phyloP scores from a whole-genome alignment of 2,888 invertebrate species.

The Abrostola tripartita region DNA sequence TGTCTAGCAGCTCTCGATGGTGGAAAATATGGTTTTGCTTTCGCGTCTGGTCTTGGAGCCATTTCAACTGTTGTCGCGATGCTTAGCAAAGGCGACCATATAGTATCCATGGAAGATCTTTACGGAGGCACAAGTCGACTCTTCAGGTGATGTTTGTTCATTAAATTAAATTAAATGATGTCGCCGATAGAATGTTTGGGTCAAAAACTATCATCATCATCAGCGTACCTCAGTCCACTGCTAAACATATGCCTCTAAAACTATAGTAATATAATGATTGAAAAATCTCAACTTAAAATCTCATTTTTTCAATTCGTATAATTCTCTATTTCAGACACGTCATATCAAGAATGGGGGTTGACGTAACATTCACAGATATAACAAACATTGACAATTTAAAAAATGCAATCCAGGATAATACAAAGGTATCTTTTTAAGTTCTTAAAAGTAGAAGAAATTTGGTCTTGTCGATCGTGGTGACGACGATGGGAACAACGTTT shows the following conservation, averaged over 20 bases:
- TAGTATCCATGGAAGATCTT: slow-evolving; percentile 96
- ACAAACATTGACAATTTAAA: slow-evolving; percentile 90
- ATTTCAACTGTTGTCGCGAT: slow-evolving; percentile 92
- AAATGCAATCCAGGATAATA: slow-evolving; percentile 92
- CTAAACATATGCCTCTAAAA: too few species aligned
- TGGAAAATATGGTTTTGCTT: slow-evolving; percentile 94
- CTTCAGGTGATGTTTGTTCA: slow-evolving; percentile 76
- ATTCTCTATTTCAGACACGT: slow-evolving; percentile 87
- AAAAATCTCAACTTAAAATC: background rate
- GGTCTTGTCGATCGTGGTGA: too few species aligned
- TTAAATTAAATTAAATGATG: background rate
- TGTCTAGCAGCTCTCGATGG: slow-evolving; percentile 96
- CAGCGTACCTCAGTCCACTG: too few species aligned
- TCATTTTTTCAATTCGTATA: slow-evolving; percentile 33
- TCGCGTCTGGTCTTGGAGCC: slow-evolving; percentile 97
- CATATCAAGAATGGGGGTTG: slow-evolving; percentile 90
- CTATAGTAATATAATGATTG: background rate
- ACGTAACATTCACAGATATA: slow-evolving; percentile 93
- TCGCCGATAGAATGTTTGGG: too few species aligned
- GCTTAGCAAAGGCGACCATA: slow-evolving; percentile 95
- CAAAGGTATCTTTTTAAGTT: slow-evolving; percentile 90
- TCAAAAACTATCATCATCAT: too few species aligned
- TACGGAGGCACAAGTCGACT: slow-evolving; percentile 97
- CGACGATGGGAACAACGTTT: too few species aligned
- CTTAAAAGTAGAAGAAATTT: too few species aligned